Evolutionary conservation across 2,797 vertebrate genomes (phyloP).

Genomic region (Pipistrellus nathusii): DNA sequence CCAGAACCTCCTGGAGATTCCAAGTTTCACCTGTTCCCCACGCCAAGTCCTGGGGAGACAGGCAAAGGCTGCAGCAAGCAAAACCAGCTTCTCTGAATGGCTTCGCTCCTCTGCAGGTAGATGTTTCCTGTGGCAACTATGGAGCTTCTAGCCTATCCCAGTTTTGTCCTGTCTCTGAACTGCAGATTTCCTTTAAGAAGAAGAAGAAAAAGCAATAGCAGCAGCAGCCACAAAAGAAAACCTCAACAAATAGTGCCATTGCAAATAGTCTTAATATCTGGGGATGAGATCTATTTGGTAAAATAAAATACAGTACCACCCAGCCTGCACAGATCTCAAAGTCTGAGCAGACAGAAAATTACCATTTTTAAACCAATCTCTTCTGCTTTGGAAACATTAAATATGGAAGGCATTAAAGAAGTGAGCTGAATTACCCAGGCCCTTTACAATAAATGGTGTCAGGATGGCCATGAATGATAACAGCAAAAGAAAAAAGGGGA

Average conservation of each 20-base stretch:
- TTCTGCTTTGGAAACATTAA: constrained; percentile 81
- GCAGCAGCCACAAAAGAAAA: background rate
- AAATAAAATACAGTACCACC: constrained; percentile 59
- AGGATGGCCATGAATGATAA: constrained; percentile 79
- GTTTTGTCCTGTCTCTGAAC: background rate
- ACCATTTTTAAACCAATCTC: constrained; percentile 83
- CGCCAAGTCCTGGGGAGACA: background rate
- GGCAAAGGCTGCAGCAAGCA: background rate
- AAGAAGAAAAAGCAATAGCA: background rate
- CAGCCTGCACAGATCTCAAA: constrained; percentile 63
- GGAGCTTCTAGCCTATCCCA: background rate
- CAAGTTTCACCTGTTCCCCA: background rate
- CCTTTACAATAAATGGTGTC: constrained; percentile 73
- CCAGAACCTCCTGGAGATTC: background rate
- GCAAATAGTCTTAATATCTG: constrained; percentile 45
- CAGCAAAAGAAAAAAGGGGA: background rate
- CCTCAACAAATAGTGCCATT: background rate
- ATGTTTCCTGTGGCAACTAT: background rate
- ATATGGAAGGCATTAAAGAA: constrained; percentile 82
- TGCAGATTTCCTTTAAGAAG: background rate
- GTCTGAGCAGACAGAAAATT: constrained; percentile 80
- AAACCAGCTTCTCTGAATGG: background rate
- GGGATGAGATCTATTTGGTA: constrained; percentile 40
- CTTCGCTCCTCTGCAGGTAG: background rate
- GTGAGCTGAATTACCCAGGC: constrained; percentile 79